A percentile compares a stretch with the other conserved stretches of the same genome.
These are phyloP conservation scores for Lepidochrysops patricia DNA, from an alignment of 2,888 invertebrate species.

Conservation along the genomic window DNA sequence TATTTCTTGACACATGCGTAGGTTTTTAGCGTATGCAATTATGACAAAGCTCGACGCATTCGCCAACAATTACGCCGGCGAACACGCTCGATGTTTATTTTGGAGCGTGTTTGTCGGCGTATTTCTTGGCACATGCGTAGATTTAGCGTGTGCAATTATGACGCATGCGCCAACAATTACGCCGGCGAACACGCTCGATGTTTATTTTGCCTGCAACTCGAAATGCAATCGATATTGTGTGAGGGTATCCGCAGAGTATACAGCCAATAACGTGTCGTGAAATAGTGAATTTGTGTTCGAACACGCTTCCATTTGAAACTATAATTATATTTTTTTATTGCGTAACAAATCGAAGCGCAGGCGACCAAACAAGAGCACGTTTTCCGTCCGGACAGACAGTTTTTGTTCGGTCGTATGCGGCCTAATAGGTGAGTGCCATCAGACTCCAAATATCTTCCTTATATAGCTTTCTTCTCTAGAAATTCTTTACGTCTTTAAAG, in stretches of 20 bases:
- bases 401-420: background rate
- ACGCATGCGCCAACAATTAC: no score
- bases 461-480: slow-evolving; percentile 13
- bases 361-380: background rate
- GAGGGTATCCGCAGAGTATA: background rate
- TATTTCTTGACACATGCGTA: no score
- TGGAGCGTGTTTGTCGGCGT: no score
- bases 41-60: no score
- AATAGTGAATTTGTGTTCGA: slow-evolving; percentile 11
- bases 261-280: slow-evolving; percentile 2
- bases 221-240: background rate
- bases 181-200: no score
- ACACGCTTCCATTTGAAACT: slow-evolving; percentile 12
- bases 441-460: slow-evolving; percentile 12
- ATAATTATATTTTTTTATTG: slow-evolving; percentile 12
- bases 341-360: background rate
- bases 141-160: no score
- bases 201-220: background rate
- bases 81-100: no score
- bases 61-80: no score
- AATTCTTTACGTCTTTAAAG: background rate
- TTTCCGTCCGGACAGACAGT: background rate
- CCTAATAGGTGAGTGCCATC: slow-evolving; percentile 11
- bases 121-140: no score
- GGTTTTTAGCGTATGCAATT: no score